Percentiles rank a stretch among this genome's conserved stretches.
Conservation (phyloP, 2,888 invertebrate genomes). For the Aleiodes leptofemur region DNA sequence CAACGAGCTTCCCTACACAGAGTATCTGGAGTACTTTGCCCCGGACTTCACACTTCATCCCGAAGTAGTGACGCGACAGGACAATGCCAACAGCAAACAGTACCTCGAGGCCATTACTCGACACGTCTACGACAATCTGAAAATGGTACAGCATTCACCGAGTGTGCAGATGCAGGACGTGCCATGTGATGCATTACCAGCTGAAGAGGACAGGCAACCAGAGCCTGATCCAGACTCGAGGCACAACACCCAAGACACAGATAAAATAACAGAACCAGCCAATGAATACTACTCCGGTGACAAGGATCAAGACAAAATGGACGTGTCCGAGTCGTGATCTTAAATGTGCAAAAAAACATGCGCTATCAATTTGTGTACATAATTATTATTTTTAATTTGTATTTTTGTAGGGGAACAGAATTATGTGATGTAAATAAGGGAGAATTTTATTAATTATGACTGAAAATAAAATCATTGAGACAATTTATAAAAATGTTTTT, state of each 20-base stretch:
- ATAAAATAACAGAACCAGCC: conserved; percentile 87
- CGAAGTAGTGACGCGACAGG: conserved; percentile 89
- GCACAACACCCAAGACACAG: conserved; percentile 86
- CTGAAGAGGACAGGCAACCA: conserved; percentile 83
- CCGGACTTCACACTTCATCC: conserved; percentile 98
- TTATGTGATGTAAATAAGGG: too few relatives aligned
- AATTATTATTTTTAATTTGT: conserved; percentile 5
- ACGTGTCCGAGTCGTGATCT: conserved; percentile 75
- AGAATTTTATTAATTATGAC: too few relatives aligned
- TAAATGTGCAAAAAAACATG: neutral
- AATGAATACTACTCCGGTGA: conserved; percentile 95
- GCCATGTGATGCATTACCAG: conserved; percentile 87
- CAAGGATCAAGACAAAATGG: conserved; percentile 89
- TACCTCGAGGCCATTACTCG: conserved; percentile 94
- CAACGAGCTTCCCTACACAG: conserved; percentile 96
- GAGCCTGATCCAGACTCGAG: conserved; percentile 90
- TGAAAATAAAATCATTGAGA: neutral
- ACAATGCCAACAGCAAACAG: conserved; percentile 96
- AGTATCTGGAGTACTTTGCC: conserved; percentile 97
- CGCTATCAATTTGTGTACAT: neutral
- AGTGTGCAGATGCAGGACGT: conserved; percentile 98
- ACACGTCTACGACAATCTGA: conserved; percentile 93
- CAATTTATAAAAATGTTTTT: conserved; percentile 6
- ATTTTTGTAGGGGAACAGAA: too few relatives aligned
- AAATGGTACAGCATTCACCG: conserved; percentile 94